These are phyloP conservation scores for Labeo rohita DNA, from an alignment of 2,113 vertebrate genomes.

Conservation along the genomic window DNA sequence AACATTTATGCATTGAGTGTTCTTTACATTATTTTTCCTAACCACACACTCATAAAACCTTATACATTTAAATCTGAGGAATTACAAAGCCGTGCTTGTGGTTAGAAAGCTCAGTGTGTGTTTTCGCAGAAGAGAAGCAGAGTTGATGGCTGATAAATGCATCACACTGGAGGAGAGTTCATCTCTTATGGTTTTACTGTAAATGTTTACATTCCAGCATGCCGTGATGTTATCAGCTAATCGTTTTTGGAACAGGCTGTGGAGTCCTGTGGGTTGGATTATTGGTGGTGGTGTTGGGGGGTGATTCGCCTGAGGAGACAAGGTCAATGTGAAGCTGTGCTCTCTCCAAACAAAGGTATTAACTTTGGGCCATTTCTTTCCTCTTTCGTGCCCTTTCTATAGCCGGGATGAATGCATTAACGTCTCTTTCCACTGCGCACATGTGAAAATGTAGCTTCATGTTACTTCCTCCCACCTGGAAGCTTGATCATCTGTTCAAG, in stretches of 20 bases:
- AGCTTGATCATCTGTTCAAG: conserved; percentile 5
- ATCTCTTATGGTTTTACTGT: conserved; percentile 76
- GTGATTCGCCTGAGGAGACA: conserved; percentile 55
- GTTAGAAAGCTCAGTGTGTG: conserved; percentile 14
- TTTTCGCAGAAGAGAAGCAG: conserved; percentile 50
- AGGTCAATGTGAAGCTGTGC: conserved; percentile 68
- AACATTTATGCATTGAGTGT: neutral
- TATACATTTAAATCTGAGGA: conserved; percentile 15
- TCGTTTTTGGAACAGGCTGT: conserved; percentile 74
- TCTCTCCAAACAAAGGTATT: conserved; percentile 77
- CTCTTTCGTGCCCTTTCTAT: conserved; percentile 64
- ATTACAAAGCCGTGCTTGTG: neutral
- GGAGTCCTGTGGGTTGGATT: conserved; percentile 72
- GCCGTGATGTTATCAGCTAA: conserved; percentile 79
- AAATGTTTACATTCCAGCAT: conserved; percentile 82
- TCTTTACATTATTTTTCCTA: neutral
- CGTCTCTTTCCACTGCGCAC: conserved; percentile 12
- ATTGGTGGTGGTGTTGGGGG: conserved; percentile 50
- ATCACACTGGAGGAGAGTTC: conserved; percentile 63
- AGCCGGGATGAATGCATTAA: conserved; percentile 61
- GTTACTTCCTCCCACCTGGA: conserved; percentile 18
- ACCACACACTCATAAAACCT: neutral
- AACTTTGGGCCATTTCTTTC: conserved; percentile 71
- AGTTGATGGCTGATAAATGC: conserved; percentile 69
- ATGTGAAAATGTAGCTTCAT: conserved; percentile 28